Percentiles rank a stretch among this genome's conserved stretches.
phyloP scores from a whole-genome alignment of 2,113 vertebrate species.

The Thamnophis sirtalis region DNA sequence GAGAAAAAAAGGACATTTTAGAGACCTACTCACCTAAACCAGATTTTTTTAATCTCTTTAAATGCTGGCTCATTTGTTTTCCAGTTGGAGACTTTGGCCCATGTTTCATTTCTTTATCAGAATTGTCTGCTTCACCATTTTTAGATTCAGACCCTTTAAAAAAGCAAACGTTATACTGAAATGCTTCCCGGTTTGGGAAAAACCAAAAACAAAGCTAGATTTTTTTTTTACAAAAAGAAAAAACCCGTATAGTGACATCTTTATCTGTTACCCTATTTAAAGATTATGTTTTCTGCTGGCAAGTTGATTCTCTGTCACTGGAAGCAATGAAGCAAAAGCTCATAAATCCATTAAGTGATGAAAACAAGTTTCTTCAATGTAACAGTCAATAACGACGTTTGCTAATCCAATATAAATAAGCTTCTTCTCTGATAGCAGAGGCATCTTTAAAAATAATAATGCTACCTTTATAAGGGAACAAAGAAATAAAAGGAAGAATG shows the following conservation, averaged over 20 bases:
- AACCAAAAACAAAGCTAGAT: conserved; percentile 39
- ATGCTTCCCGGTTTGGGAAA: conserved; percentile 38
- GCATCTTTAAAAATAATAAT: conserved; percentile 59
- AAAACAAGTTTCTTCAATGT: conserved; percentile 69
- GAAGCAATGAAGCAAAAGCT: conserved; percentile 63
- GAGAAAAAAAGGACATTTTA: conserved; percentile 33
- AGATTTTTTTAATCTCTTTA: conserved; percentile 84
- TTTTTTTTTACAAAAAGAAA: background rate
- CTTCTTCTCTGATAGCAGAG: conserved; percentile 51
- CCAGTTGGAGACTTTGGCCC: conserved; percentile 79
- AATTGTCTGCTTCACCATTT: conserved; percentile 83
- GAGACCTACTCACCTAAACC: conserved; percentile 77
- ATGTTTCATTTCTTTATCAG: conserved; percentile 84
- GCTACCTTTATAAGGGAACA: conserved; percentile 34
- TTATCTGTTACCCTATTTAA: conserved; percentile 45
- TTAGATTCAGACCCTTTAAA: conserved; percentile 80
- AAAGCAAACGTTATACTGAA: conserved; percentile 60
- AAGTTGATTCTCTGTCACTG: conserved; percentile 54
- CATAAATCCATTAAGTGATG: conserved; percentile 73
- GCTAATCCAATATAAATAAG: conserved; percentile 63
- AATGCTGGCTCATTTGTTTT: conserved; percentile 82
- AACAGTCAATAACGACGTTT: conserved; percentile 65
- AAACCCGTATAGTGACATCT: conserved; percentile 24
- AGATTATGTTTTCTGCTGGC: conserved; percentile 58
- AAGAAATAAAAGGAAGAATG: conserved; percentile 24